These are phyloP conservation scores for Apotomis betuletana DNA, from an alignment of 2,888 invertebrate genomes.

Conservation along the genomic window DNA sequence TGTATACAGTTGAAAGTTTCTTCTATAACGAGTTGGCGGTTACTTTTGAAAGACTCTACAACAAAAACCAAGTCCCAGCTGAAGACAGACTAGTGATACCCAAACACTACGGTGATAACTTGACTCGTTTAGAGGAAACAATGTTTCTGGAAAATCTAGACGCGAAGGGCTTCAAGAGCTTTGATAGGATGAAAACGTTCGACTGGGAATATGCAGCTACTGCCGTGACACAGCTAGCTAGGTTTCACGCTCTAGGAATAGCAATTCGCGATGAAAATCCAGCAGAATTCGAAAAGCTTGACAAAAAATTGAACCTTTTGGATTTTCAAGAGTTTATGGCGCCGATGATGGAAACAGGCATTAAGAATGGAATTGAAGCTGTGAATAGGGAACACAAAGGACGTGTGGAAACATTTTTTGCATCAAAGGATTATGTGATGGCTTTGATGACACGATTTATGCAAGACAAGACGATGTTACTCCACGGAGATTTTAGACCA, in stretches of 20 bases:
- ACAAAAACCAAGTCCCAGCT: constrained; percentile 35
- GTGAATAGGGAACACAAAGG: constrained; percentile 5
- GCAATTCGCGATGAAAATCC: constrained; percentile 35
- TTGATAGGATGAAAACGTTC: constrained; percentile 40
- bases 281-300: constrained; percentile 17
- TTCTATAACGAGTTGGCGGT: constrained; percentile 30
- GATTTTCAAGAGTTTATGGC: not conserved
- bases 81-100: constrained; percentile 36
- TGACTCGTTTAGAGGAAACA: constrained; percentile 27
- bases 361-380: constrained; percentile 2
- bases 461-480: constrained; percentile 11
- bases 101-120: constrained; percentile 33
- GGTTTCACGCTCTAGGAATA: constrained; percentile 43
- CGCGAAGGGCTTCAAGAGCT: constrained; percentile 31
- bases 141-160: constrained; percentile 41
- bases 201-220: constrained; percentile 38
- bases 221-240: constrained; percentile 40
- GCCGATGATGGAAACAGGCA: not conserved
- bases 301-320: not conserved
- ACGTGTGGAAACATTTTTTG: constrained; percentile 20
- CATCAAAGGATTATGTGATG: not conserved
- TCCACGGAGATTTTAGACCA: constrained; percentile 40
- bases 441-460: not conserved
- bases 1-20: constrained; percentile 15
- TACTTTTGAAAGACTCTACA: constrained; percentile 40